phyloP scores from a whole-genome alignment of 1,140 invertebrate species.

The Leptopilina clavipes region DNA sequence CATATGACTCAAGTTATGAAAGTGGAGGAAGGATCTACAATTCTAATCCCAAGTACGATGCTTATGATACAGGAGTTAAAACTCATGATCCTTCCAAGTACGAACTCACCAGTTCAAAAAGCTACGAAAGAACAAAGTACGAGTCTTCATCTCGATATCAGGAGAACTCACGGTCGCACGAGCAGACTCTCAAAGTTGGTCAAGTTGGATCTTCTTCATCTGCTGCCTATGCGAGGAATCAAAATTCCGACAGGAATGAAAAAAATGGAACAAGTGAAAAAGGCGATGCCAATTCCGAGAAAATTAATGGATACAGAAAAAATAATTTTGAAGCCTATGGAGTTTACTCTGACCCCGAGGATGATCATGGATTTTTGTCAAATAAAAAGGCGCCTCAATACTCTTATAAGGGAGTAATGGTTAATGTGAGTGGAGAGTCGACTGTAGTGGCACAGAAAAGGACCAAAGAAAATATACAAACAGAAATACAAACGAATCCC shows the following conservation, averaged over 20 bases:
- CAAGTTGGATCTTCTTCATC: constrained; percentile 63
- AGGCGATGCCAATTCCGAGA: constrained; percentile 59
- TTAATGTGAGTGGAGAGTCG: constrained; percentile 74
- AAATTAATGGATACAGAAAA: constrained; percentile 72
- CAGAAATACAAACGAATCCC: constrained; percentile 63
- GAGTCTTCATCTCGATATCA: constrained; percentile 62
- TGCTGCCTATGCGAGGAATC: constrained; percentile 63
- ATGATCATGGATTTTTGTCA: constrained; percentile 74
- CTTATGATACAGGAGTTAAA: constrained; percentile 57
- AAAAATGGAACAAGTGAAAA: constrained; percentile 51
- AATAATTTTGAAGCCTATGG: constrained; percentile 75
- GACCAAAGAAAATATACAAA: constrained; percentile 61
- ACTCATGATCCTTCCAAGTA: constrained; percentile 66
- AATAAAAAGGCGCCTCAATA: constrained; percentile 71
- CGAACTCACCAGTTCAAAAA: constrained; percentile 69
- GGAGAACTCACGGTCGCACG: constrained; percentile 66
- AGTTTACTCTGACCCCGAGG: constrained; percentile 75
- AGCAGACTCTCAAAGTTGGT: constrained; percentile 71
- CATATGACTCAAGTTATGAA: constrained; percentile 59
- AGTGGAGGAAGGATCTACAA: constrained; percentile 49
- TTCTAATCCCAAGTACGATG: constrained; percentile 58
- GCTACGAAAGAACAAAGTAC: constrained; percentile 71
- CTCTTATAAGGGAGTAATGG: constrained; percentile 75
- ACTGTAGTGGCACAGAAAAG: constrained; percentile 71
- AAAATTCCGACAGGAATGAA: constrained; percentile 65